Base-by-base conservation (phyloP, 2,113 vertebrate species). In the Thymallus thymallus region DNA sequence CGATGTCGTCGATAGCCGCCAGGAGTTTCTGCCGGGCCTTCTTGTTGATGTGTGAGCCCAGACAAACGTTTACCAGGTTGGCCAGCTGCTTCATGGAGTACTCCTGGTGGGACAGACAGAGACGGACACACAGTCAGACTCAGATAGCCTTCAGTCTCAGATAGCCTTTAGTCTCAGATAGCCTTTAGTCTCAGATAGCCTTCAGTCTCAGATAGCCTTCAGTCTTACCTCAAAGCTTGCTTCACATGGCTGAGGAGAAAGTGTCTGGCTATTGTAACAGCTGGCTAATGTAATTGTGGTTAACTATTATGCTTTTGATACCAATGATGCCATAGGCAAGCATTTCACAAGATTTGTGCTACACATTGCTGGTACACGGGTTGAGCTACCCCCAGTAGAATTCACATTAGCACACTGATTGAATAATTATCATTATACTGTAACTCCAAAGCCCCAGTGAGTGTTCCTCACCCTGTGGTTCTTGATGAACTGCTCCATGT, bases 401-500 rank as follows among this genome's bases (percentile, higher is more conserved):
- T 10, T 41, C 35, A 0, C 35, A 41, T 41, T 10, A 41, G 35
- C 35, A 41, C 35, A 41, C 48, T 51, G 14, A 41, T 7, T 41
- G 35, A 41, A 41, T 41, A 41, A 41, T 41, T 10, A 41, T 10
- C 35, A 41, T 41, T 41, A 41, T 41, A 41, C 9, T 41, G 35
- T 26, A 26, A 26, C 1, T 26, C 26, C 26, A 26, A 26, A 26
- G 26, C 26, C 2, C 1, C 1, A 1, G 26, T 45, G 41, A 45
- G 41, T 3, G 1, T 18, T 51, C 48, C 94, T 94, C 84, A 99
- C 97, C 93, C 97, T 92, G 80, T 99, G 98, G 68, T 97, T 98
- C 88, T 98, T 99, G 91, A 99, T 99, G 89, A 98, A 99, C 86
- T 93, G 89, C 82, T 99, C 98, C 98, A 99, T 99, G 86, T 99